These are phyloP conservation scores for Orchesellides sinensis DNA, from an alignment of 2,888 invertebrate genomes.

Conservation along the genomic window DNA sequence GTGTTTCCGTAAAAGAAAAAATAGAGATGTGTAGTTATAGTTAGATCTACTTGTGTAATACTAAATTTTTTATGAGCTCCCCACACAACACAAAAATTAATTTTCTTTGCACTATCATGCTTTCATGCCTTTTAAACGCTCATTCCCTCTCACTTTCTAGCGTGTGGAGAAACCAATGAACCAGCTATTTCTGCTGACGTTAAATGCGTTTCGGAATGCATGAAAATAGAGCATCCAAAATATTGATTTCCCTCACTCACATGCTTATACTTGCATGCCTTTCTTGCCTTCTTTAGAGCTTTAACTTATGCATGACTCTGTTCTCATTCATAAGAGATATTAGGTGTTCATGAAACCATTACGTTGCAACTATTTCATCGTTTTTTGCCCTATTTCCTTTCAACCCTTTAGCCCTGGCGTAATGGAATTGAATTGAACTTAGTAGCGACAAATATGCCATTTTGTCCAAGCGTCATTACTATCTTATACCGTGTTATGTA, in stretches of 20 bases:
- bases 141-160: constrained; percentile 57
- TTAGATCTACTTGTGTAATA: constrained; percentile 1
- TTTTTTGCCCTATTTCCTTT: constrained; percentile 32
- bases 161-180: constrained; percentile 48
- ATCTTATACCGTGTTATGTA: constrained; percentile 23
- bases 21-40: constrained; percentile 12
- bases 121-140: constrained; percentile 18
- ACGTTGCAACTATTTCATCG: constrained; percentile 58
- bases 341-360: constrained; percentile 35
- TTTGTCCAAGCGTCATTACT: constrained; percentile 60
- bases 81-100: constrained; percentile 45
- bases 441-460: constrained; percentile 63
- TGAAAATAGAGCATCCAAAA: constrained; percentile 52
- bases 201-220: constrained; percentile 46
- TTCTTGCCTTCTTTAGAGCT: neutral
- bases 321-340: too few relatives aligned
- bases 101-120: constrained; percentile 58
- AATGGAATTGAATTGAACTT: constrained; percentile 55
- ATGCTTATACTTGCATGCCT: too few relatives aligned
- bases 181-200: constrained; percentile 45
- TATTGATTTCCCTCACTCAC: constrained; percentile 56
- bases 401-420: neutral
- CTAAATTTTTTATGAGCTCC: constrained; percentile 36
- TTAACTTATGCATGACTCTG: too few relatives aligned
- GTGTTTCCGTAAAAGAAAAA: constrained; percentile 47